Evolutionary conservation across 2,113 vertebrate genomes (phyloP).

Genomic region (Python bivittatus): DNA sequence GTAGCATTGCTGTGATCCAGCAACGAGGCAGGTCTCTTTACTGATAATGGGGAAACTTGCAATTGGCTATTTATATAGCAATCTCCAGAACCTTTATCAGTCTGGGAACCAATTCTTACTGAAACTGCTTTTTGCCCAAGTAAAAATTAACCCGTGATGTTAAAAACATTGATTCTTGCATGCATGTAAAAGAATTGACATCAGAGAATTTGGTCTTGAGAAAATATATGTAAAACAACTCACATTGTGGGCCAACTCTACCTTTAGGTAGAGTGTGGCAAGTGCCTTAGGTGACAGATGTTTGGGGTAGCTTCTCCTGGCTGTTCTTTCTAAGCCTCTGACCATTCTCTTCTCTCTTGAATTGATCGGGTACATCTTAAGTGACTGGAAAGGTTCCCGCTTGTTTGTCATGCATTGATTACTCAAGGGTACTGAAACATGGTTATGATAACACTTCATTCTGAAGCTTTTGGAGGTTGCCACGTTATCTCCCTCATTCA

Average conservation of each 20-base stretch:
- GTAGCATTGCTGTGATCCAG: background rate
- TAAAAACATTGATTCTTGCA: background rate
- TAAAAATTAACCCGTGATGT: background rate
- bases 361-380: background rate
- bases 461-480: background rate
- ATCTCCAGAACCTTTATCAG: background rate
- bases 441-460: background rate
- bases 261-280: background rate
- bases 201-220: background rate
- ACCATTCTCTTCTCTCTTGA: background rate
- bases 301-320: background rate
- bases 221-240: background rate
- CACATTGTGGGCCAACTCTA: background rate
- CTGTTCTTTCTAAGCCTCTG: background rate
- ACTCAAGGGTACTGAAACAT: background rate
- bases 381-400: background rate
- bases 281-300: background rate
- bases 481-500: background rate
- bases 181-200: background rate
- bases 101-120: background rate
- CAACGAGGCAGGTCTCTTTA: background rate
- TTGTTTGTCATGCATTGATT: background rate
- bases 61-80: background rate
- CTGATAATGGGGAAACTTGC: background rate
- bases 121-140: background rate